Base-by-base conservation (phyloP, 2,113 vertebrate species). In the Beaufortia kweichowensis region DNA sequence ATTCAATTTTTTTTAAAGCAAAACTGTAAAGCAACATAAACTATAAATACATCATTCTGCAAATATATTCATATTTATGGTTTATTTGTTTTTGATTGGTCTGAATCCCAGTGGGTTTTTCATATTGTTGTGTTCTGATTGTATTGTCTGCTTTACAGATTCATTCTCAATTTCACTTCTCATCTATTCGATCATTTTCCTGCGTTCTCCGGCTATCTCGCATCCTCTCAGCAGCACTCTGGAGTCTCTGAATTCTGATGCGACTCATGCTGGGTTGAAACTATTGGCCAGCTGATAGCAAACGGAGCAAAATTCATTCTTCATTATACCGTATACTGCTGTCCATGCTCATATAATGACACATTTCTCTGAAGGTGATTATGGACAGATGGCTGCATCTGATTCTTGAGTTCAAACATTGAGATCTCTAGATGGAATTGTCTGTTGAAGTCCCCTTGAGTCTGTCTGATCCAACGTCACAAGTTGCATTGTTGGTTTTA, bases 201-300 rank as follows among this genome's bases (percentile, higher is more conserved):
- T 39, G 17, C 29, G 50, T 66, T 41, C 39, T 60, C 63, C 14
- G 1, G 31, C 3, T 24, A 11, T 63, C n/a, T 19, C 43, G 21
- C 41, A n/a, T 17, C 63, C 39, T 21, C 29, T 50, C 46, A 41
- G 33, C 31, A 21, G 69, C 21, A 6, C 35, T 31, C 55, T 7
- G 10, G 31, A 56, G 68, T 60, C 55, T 81, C 41, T 73, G 62
- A 61, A 77, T 81, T 67, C 41, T 77, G 41, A 67, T 77, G 35
- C 73, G 75, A 53, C 31, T 59, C 79, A 31, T 77, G 62, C 75
- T 77, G 75, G 15, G 43, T 33, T 55, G 12, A 64, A 62, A 73
- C 29, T 50, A 56, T 73, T 63, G 57, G 17, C 43, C 50, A 55
- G 71, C 24, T 60, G 55, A 72, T 60, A 68, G 74, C 17, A 29